Base-by-base conservation (phyloP, 37 sponge, comb jelly and placozoan genomes). In the Aplysina aerophoba region DNA sequence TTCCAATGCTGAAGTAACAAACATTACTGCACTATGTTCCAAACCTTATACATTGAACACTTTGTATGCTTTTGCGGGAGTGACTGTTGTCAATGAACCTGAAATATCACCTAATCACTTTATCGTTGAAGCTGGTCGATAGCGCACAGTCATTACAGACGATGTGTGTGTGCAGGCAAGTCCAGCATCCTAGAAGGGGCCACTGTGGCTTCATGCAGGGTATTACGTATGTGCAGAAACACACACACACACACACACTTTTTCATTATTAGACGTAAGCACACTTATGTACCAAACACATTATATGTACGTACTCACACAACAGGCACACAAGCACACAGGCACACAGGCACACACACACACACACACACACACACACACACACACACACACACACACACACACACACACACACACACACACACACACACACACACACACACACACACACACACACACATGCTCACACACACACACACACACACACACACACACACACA, bases 351-450 rank as follows among this genome's bases (percentile, higher is more conserved):
- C 81, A 56, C 81, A 80, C 81, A 50, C 59, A 54, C 59, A 50
- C 81, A 80, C 81, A 54, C 81, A 80, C 58, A 50, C 81, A 80
- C 81, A 80, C 59, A 54, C 81, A 80, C 81, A 54, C 81, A 80
- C 81, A 80, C 81, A 80, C 81, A 80, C 81, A 80, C 81, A 80
- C 81, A 80, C 35, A 54, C 81, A 80, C 41, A 38, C 78, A 74
- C 78, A 74, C 54, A 38, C 41, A 38, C 41, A 74, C 37, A 74
- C 78, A 74, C 41, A 38, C 41, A 38, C 41, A 74, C 78, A 74
- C 78, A 74, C 41, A 38, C 41, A 38, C 41, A 38, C 78, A 74
- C 78, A 74, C 78, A 38, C 41, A 38, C 16, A 14, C 37, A 74
- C 78, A 74, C 78, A 38, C 16, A 14, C 16, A 74, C 38, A 28